Evolutionary conservation across 2,888 invertebrate genomes (phyloP).

Genomic region (Nomada fucata): DNA sequence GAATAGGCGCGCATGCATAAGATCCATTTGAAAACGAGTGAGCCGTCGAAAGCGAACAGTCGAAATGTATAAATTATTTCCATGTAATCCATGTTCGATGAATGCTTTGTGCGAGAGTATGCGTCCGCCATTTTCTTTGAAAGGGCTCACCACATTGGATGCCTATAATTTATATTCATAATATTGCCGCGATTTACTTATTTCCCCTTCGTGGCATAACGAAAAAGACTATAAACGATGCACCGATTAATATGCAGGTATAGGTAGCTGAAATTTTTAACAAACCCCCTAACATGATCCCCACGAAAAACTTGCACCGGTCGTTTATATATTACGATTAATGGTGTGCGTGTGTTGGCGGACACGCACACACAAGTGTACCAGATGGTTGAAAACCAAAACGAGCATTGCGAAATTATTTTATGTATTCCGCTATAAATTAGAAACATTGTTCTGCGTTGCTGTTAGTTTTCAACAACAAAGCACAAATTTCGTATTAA

Average conservation of each 20-base stretch:
- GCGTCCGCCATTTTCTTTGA: constrained; percentile 82
- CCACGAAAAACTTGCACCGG: constrained; percentile 22
- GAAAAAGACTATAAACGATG: neutral
- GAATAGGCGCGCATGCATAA: neutral
- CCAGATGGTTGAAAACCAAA: constrained; percentile 48
- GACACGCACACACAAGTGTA: constrained; percentile 19
- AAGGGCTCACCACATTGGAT: constrained; percentile 77
- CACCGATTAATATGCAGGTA: neutral
- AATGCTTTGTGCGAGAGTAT: constrained; percentile 77
- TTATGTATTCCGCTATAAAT: constrained; percentile 4
- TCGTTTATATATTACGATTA: neutral
- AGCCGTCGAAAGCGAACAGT: neutral
- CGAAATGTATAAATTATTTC: constrained; percentile 57
- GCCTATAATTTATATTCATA: constrained; percentile 53
- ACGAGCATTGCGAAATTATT: constrained; percentile 29
- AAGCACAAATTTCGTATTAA: neutral
- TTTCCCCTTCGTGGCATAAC: neutral
- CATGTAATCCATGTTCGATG: constrained; percentile 69
- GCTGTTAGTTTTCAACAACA: neutral
- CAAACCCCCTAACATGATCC: neutral
- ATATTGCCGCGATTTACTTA: constrained; percentile 15
- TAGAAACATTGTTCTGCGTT: neutral
- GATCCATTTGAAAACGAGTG: neutral
- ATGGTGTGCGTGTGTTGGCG: neutral
- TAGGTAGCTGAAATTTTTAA: neutral